Percentiles rank a stretch among this genome's conserved stretches.
Conservation (phyloP, 2,113 vertebrate genomes). For the Sorex fumeus region DNA sequence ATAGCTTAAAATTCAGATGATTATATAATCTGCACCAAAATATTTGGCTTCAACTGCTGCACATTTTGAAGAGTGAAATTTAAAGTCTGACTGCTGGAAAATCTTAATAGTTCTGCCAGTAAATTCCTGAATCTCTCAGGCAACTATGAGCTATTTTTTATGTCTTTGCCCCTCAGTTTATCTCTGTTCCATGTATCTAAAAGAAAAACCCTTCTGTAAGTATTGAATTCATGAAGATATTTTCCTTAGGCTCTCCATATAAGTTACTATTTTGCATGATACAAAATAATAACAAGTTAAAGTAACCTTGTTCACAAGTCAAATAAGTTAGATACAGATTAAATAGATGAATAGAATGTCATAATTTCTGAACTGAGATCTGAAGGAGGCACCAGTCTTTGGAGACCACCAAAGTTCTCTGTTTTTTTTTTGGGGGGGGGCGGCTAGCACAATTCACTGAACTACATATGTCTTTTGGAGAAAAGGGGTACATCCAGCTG, state of each 20-base stretch:
- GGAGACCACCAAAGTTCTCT: neutral
- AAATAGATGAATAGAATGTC: neutral
- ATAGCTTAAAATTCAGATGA: slow-evolving; percentile 51
- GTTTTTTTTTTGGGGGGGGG: neutral
- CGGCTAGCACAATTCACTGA: neutral
- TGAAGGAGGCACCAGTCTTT: neutral
- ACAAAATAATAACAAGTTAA: slow-evolving; percentile 68
- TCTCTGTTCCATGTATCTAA: slow-evolving; percentile 59
- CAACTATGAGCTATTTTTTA: slow-evolving; percentile 33
- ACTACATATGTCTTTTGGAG: no score
- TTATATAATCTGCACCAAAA: slow-evolving; percentile 62
- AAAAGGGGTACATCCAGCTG: no score
- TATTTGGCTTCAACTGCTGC: slow-evolving; percentile 66
- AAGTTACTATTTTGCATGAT: slow-evolving; percentile 49
- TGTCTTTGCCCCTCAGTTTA: slow-evolving; percentile 44
- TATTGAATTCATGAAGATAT: slow-evolving; percentile 69
- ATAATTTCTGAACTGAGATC: slow-evolving; percentile 9
- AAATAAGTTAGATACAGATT: neutral
- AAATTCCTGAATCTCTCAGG: slow-evolving; percentile 72
- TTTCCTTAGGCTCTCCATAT: slow-evolving; percentile 57
- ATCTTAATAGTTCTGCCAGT: slow-evolving; percentile 68
- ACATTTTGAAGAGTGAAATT: slow-evolving; percentile 73
- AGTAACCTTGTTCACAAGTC: slow-evolving; percentile 60
- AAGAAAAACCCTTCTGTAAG: slow-evolving; percentile 70
- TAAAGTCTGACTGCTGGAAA: slow-evolving; percentile 68